Base-by-base conservation (phyloP, 2,113 vertebrate species). In the Perccottus glenii region DNA sequence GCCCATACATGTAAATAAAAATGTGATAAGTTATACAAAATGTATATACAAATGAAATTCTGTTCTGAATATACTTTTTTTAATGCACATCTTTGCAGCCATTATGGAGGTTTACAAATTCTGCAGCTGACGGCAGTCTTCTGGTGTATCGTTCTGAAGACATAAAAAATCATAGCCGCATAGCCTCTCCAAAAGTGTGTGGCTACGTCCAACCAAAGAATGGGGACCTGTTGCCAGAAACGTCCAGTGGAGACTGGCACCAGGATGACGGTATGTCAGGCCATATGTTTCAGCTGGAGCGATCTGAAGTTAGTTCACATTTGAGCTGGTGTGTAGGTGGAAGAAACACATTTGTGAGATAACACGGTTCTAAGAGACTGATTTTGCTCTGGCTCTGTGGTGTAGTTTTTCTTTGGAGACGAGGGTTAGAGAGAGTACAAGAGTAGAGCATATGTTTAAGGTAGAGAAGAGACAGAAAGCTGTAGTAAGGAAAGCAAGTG, bases 141-240 rank as follows among this genome's bases (percentile, higher is more conserved):
- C 87, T 99, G 68, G 95, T 95, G 57, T 99, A 99, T 86, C 95
- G 94, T 83, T 98, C 98, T 1, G 95, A 97, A 70, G 95, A 98
- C 84, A 96, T 99, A 72, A 94, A 82, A 82, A 96, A 99, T 77
- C 88, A 98, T 67, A 97, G 96, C 65, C 94, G 93, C 43, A 71
- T 98, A n/a, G 92, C 89, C 32, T 98, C 96, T 60, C 92, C 97
- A 9, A 95, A 95, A 91, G 95, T 98, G 16, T 99, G 98, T 77
- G 97, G 96, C 49, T 99, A 98, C 74, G 48, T 97, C 64, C 94
- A 92, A 0, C 85, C 92, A 2, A 86, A 93, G 0, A 71, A 88
- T 9, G 73, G 90, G 0, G 86, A 93, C 12, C 75, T 97, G 64
- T 72, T 97, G 77, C 93, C 94, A 0, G 70, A 93, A 77, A 82